Evolutionary conservation across 1,140 invertebrate species (phyloP), one percentile per base, ranked within the genome.

Genomic region (Paramacrobiotus metropolitanus): DNA sequence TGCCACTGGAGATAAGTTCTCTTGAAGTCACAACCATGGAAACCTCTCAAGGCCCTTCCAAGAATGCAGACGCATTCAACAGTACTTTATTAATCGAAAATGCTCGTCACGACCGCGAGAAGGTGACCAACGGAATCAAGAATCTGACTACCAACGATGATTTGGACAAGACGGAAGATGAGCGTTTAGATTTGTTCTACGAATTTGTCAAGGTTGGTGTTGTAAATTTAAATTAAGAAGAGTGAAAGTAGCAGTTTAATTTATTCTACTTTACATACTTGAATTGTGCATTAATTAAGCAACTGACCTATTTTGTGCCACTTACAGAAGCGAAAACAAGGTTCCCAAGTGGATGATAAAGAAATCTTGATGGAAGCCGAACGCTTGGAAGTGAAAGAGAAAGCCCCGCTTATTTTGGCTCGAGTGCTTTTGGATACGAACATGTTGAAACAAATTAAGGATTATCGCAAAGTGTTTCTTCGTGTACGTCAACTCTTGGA

Each of bases 161-260:
- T 75, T 78, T 90, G 65, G 93, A 98, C 67, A 97, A 97, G 77
- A 84, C 85, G 63, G 86, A 89, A 69, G 90, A 78, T 63, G 91
- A 98, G 72, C 82, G 94, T 63, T 84, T 96, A 77, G 87, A 97
- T 69, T 82, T 98, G 65, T 87, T 96, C 70, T 95, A 93, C 70
- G 82, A 83, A 62, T 80, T 82, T 71, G 81, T 92, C 21, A 86
- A 92, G 75, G 79, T 79, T 67, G 79, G 80, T 15, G n/a, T 4
- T 28, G 15, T 15, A 55, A 15, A 55, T 28, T 55, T 55, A 20
- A 15, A 24, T n/a, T n/a, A n/a, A n/a, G n/a, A n/a, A n/a, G n/a
- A n/a, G n/a, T n/a, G n/a, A n/a, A n/a, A n/a, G 48, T 20, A 28
- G 15, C 30, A n/a, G 29, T 60, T 60, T 18, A 28, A 55, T 15